These are phyloP conservation scores for Eurois occulta DNA, from an alignment of 2,888 invertebrate species.

Conservation along the genomic window DNA sequence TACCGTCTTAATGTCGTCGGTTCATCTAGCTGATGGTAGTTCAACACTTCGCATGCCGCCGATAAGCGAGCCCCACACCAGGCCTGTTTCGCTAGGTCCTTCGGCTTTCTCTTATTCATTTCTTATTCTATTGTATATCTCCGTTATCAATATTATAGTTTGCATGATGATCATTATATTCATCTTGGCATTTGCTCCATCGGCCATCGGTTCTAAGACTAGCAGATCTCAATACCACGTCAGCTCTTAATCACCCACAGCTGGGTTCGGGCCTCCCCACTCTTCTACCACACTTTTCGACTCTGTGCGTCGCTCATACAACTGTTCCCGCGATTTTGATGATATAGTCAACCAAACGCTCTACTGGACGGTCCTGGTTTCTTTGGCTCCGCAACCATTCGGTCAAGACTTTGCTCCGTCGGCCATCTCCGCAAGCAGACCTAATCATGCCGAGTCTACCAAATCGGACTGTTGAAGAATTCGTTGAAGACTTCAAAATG, in stretches of 20 bases:
- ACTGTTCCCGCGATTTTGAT: not conserved
- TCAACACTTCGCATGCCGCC: not conserved
- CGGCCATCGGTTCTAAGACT: not conserved
- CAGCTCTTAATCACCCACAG: not conserved
- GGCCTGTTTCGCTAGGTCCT: not conserved
- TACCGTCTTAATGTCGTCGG: not conserved
- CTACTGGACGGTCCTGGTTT: not conserved
- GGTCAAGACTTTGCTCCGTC: not conserved
- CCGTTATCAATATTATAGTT: not conserved
- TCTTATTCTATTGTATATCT: not conserved
- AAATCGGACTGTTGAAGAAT: conserved; percentile 38
- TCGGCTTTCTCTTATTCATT: not conserved
- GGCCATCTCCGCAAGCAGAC: not conserved
- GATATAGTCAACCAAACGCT: not conserved
- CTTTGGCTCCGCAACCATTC: not conserved
- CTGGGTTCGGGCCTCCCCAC: not conserved
- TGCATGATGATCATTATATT: not conserved
- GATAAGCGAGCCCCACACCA: not conserved
- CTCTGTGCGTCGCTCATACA: not conserved
- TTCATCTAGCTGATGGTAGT: not conserved
- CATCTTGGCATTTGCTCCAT: not conserved
- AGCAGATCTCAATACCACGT: not conserved
- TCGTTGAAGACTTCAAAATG: conserved; percentile 26
- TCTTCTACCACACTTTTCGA: too few species aligned
- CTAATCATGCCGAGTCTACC: conserved; percentile 28